Evolutionary conservation across 2,888 invertebrate genomes (phyloP).

Genomic region (Sarcophaga rosellei): DNA sequence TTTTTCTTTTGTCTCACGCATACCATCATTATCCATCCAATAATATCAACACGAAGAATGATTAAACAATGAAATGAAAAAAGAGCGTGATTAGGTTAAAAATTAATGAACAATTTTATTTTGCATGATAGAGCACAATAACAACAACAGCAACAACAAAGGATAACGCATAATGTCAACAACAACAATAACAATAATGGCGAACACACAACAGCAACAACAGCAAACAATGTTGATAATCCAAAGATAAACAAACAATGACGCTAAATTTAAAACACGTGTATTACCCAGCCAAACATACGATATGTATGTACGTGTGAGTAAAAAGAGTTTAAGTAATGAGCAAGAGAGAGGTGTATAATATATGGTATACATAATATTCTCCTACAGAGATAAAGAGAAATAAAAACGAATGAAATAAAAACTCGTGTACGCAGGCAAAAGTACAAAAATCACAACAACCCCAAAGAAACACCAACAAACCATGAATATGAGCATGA

Average conservation of each 20-base stretch:
- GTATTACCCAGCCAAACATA: conserved; percentile 12
- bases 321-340: background rate
- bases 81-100: conserved; percentile 55
- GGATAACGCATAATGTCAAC: conserved; percentile 21
- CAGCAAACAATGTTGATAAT: conserved; percentile 21
- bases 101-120: conserved; percentile 60
- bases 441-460: background rate
- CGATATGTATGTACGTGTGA: background rate
- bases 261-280: conserved; percentile 48
- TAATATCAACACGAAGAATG: conserved; percentile 19
- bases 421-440: conserved; percentile 25
- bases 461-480: background rate
- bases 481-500: background rate
- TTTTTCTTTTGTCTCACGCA: background rate
- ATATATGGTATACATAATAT: background rate
- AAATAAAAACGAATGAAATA: background rate
- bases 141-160: conserved; percentile 7
- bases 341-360: background rate
- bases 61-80: background rate
- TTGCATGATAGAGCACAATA: conserved; percentile 44
- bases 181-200: conserved; percentile 37
- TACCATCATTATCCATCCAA: background rate
- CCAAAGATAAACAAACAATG: conserved; percentile 41
- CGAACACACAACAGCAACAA: conserved; percentile 25
- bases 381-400: background rate